Percentiles rank a stretch among this genome's conserved stretches.
Conservation (phyloP, 2,888 invertebrate genomes). For the Nephrotoma guestfalica region DNA sequence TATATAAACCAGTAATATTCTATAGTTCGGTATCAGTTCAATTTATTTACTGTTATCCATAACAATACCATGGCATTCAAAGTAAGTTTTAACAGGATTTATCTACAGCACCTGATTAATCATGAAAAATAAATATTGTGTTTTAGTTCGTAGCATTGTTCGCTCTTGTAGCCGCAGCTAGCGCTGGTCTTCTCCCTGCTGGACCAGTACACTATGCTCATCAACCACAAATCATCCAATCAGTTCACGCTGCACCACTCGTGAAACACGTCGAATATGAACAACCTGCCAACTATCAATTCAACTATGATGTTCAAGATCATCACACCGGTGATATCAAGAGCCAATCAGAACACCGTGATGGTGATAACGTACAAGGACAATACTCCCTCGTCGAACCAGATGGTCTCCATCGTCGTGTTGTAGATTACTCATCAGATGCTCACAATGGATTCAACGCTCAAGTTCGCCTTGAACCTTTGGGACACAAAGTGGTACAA, state of each 20-base stretch:
- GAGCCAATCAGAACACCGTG: constrained; percentile 35
- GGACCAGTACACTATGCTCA: background rate
- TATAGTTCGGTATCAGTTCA: background rate
- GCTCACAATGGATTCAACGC: constrained; percentile 40
- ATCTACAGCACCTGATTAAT: background rate
- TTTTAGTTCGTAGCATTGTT: constrained; percentile 22
- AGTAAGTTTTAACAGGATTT: background rate
- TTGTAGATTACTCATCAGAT: constrained; percentile 39
- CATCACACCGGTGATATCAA: constrained; percentile 37
- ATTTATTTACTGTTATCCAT: background rate
- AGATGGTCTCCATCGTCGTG: constrained; percentile 35
- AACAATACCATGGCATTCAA: background rate
- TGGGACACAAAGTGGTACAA: constrained; percentile 22
- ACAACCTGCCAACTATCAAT: constrained; percentile 36
- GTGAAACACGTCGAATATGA: constrained; percentile 12
- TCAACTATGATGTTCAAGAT: constrained; percentile 35
- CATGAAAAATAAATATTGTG: background rate
- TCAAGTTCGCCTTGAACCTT: constrained; percentile 35
- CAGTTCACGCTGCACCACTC: constrained; percentile 9
- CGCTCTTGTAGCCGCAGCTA: constrained; percentile 20
- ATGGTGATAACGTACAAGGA: constrained; percentile 39
- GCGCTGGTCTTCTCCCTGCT: constrained; percentile 17
- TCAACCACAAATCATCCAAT: constrained; percentile 1
- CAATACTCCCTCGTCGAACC: constrained; percentile 38
- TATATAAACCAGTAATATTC: background rate